phyloP scores from a whole-genome alignment of 2,113 vertebrate genomes.

The Glaucomys volans region DNA sequence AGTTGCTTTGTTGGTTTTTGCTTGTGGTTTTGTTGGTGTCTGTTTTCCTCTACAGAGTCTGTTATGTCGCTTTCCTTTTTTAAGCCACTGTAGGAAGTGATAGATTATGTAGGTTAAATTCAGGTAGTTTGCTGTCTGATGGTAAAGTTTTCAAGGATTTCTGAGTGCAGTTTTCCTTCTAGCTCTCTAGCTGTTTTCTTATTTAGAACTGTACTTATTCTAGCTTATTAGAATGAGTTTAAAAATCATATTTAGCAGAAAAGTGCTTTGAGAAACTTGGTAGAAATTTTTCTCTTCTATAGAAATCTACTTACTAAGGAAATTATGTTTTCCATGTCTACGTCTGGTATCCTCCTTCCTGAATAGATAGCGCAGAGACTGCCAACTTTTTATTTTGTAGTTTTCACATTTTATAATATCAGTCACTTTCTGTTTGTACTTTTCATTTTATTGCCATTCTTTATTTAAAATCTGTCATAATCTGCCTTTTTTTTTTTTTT shows the following conservation, averaged over 20 bases:
- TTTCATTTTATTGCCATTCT: constrained; percentile 11
- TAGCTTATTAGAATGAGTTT: neutral
- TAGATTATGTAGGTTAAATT: constrained; percentile 12
- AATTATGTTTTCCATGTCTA: neutral
- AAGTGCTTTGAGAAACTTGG: neutral
- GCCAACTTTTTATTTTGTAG: neutral
- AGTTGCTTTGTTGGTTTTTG: neutral
- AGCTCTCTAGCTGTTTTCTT: constrained; percentile 28
- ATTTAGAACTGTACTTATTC: neutral
- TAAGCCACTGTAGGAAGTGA: neutral
- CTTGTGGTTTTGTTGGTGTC: neutral
- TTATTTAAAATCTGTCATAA: neutral
- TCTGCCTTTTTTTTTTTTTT: too few relatives aligned
- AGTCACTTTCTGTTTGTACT: neutral
- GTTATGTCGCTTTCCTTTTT: neutral
- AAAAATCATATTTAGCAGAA: constrained; percentile 47
- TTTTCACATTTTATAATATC: neutral
- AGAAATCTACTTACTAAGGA: neutral
- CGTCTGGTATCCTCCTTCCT: neutral
- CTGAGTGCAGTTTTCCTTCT: constrained; percentile 11
- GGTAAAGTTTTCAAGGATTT: constrained; percentile 17
- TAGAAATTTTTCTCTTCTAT: neutral
- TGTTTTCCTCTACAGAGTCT: neutral
- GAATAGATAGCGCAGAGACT: neutral
- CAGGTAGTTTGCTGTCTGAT: neutral